Evolutionary conservation across 2,888 invertebrate genomes (phyloP).

Genomic region (Heliothis peltigera): DNA sequence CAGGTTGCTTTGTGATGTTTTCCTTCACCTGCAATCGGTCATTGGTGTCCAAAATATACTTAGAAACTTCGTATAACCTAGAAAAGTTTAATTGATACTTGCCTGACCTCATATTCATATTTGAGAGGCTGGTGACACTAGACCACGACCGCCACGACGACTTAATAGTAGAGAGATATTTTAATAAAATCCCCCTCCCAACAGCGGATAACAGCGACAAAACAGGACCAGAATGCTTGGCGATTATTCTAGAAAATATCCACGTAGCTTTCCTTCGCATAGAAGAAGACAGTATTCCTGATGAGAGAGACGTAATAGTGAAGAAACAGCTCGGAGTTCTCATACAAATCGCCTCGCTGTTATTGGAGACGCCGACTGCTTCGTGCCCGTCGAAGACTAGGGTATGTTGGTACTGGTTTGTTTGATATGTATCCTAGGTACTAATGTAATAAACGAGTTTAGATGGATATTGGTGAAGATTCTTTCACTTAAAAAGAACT

Average conservation of each 20-base stretch:
- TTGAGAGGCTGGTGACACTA: no score
- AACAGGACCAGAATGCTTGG: constrained; percentile 67
- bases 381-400: constrained; percentile 66
- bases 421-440: not conserved
- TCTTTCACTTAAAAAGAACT: no score
- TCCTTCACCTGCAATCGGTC: no score
- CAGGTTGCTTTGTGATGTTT: no score
- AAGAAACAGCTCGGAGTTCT: constrained; percentile 70
- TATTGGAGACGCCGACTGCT: constrained; percentile 72
- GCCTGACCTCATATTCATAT: no score
- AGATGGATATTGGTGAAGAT: no score
- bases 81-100: no score
- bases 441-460: no score
- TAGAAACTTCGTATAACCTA: no score
- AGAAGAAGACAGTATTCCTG: constrained; percentile 67
- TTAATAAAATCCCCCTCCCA: not conserved
- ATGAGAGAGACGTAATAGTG: constrained; percentile 67
- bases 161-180: no score
- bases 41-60: no score
- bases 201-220: constrained; percentile 69
- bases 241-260: constrained; percentile 73
- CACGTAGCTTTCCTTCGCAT: constrained; percentile 68
- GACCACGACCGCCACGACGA: no score
- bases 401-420: constrained; percentile 63
- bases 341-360: constrained; percentile 66